Evolutionary conservation across 2,888 invertebrate species (phyloP).

Genomic region (Hydriomena furcata): DNA sequence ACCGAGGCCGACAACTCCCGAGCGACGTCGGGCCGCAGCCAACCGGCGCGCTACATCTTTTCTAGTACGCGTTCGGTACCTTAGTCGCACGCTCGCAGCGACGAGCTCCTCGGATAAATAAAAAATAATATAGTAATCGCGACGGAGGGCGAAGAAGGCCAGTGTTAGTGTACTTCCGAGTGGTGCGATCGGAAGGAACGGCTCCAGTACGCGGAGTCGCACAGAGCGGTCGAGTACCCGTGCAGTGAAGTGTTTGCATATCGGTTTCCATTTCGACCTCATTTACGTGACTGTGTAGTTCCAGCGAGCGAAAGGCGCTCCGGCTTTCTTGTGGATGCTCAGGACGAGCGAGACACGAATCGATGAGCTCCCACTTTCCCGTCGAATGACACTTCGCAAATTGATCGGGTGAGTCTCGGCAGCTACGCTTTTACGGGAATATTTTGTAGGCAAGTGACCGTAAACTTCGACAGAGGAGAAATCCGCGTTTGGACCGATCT

Average conservation of each 20-base stretch:
- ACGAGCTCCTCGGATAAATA: slow-evolving; percentile 37
- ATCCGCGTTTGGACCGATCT: slow-evolving; percentile 16
- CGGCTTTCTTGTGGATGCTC: slow-evolving; percentile 60
- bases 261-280: slow-evolving; percentile 68
- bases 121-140: slow-evolving; percentile 45
- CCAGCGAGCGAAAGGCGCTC: slow-evolving; percentile 55
- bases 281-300: slow-evolving; percentile 58
- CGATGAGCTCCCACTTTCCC: slow-evolving; percentile 63
- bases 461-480: slow-evolving; percentile 14
- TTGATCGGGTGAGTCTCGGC: slow-evolving; percentile 72
- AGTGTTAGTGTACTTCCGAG: slow-evolving; percentile 36
- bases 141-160: slow-evolving; percentile 37
- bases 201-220: slow-evolving; percentile 26
- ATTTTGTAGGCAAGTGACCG: slow-evolving; percentile 5
- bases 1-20: slow-evolving; percentile 57
- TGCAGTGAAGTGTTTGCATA: slow-evolving; percentile 58
- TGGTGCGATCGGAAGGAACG: slow-evolving; percentile 7
- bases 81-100: slow-evolving; percentile 56
- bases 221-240: slow-evolving; percentile 26
- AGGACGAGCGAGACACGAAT: slow-evolving; percentile 53
- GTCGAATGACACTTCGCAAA: slow-evolving; percentile 66
- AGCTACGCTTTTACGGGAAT: slow-evolving; percentile 17
- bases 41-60: slow-evolving; percentile 67
- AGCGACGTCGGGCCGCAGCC: slow-evolving; percentile 64
- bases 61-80: slow-evolving; percentile 77